A percentile compares a stretch with the other conserved stretches of the same genome.
Conservation (phyloP, 2,113 vertebrate species). For the Rutilus rutilus region DNA sequence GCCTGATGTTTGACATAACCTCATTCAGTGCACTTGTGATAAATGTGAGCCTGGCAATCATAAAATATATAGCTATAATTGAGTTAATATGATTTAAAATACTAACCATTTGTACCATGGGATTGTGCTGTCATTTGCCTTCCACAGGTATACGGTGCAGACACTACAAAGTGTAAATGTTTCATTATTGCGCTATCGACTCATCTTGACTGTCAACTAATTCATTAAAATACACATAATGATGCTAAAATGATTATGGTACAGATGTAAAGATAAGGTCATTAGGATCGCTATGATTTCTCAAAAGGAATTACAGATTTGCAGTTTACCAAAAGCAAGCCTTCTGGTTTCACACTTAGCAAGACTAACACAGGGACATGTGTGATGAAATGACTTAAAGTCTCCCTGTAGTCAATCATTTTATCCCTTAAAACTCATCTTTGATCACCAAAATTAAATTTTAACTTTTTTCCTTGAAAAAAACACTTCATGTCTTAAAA, state of each 20-base stretch:
- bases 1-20: slow-evolving; percentile 83
- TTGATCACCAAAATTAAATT: no score
- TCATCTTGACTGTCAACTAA: neutral
- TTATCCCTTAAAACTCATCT: no score
- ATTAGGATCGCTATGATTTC: no score
- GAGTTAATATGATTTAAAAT: slow-evolving; percentile 99
- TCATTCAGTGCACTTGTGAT: slow-evolving; percentile 80
- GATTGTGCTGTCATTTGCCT: slow-evolving; percentile 69
- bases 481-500: accelerated
- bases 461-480: no score
- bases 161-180: slow-evolving; percentile 20
- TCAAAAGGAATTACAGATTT: no score
- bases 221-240: neutral
- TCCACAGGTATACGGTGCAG: slow-evolving; percentile 59
- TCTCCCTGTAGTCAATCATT: no score
- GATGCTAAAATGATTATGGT: neutral
- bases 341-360: no score
- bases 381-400: no score
- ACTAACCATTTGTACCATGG: slow-evolving; percentile 91
- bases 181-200: slow-evolving; percentile 48
- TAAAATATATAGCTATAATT: slow-evolving; percentile 98
- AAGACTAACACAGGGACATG: no score
- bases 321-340: no score
- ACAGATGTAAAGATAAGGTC: neutral
- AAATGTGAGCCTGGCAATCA: slow-evolving; percentile 86